These are phyloP conservation scores for Bubo bubo DNA, from an alignment of 2,113 vertebrate species.

Conservation along the genomic window DNA sequence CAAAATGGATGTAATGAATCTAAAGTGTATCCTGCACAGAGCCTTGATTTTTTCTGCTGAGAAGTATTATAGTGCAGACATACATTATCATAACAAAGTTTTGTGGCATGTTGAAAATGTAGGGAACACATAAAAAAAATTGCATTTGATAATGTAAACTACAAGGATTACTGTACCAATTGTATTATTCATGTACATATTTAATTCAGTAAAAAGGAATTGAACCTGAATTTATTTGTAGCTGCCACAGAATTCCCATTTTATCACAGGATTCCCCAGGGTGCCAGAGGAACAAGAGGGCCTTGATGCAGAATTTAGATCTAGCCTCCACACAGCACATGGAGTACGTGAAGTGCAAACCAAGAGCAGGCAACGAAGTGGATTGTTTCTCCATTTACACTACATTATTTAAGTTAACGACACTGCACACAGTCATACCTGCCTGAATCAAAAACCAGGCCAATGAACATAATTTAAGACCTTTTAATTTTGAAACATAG, in stretches of 20 bases:
- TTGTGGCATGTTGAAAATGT: not conserved
- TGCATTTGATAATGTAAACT: constrained; percentile 2
- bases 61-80: not conserved
- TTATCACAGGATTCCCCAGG: constrained; percentile 10
- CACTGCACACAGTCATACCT: not conserved
- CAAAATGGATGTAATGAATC: not conserved
- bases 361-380: not conserved
- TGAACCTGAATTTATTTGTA: constrained; percentile 46
- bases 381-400: not conserved
- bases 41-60: not conserved
- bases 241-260: constrained; percentile 29
- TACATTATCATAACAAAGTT: constrained; percentile 1
- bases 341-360: not conserved
- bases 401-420: not conserved
- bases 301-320: constrained; percentile 50
- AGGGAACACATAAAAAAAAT: not conserved
- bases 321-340: not conserved
- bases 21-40: not conserved
- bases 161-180: not conserved
- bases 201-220: constrained; percentile 52
- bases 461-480: not conserved
- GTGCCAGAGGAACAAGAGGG: not conserved
- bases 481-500: not conserved
- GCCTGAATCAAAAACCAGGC: not conserved
- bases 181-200: constrained; percentile 58